These are phyloP conservation scores for Dynastes tityus DNA, from an alignment of 2,888 invertebrate genomes.

Conservation along the genomic window DNA sequence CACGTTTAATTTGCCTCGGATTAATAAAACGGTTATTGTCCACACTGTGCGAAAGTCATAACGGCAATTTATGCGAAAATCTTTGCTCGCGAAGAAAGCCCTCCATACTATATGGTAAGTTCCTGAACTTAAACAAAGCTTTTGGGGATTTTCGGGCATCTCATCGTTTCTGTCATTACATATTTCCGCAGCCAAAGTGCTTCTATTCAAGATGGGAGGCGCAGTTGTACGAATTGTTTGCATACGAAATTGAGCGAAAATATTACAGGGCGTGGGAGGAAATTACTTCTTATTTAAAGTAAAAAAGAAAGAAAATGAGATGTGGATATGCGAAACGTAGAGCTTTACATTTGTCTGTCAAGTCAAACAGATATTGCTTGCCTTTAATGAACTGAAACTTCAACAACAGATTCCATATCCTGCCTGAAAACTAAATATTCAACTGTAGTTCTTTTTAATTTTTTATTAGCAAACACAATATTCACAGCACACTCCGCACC, in stretches of 20 bases:
- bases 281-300: conserved; percentile 6
- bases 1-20: conserved; percentile 47
- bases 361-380: no score
- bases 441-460: no score
- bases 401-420: background rate
- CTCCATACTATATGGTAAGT: conserved; percentile 29
- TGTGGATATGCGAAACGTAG: no score
- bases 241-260: conserved; percentile 13
- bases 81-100: conserved; percentile 42
- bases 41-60: conserved; percentile 46
- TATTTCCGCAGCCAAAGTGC: conserved; percentile 35
- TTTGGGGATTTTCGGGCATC: conserved; percentile 19
- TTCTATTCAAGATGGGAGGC: conserved; percentile 15
- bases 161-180: conserved; percentile 44
- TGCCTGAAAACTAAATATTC: no score
- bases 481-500: no score
- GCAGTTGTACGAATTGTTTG: conserved; percentile 12
- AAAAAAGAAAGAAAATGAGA: background rate
- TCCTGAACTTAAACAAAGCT: conserved; percentile 45
- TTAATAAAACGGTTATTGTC: conserved; percentile 47
- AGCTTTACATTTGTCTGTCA: no score
- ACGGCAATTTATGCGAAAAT: conserved; percentile 46
- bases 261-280: background rate
- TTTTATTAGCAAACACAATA: no score
- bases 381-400: background rate